Conservation (phyloP, 2,797 vertebrate genomes). For the Peromyscus attwateri region DNA sequence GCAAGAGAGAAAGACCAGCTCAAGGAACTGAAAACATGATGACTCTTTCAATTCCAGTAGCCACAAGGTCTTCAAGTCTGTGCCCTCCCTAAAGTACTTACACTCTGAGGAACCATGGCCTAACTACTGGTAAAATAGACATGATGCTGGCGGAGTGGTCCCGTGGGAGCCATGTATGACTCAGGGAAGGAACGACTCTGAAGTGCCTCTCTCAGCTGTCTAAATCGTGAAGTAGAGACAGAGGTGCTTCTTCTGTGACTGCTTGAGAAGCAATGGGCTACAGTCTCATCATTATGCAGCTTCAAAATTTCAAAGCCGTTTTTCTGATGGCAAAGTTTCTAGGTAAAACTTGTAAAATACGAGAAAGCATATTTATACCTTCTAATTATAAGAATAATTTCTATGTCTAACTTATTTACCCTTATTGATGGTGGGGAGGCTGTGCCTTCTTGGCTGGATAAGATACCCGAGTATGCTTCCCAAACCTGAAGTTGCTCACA, state of each 20-base stretch:
- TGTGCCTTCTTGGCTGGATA: background rate
- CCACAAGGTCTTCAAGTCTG: background rate
- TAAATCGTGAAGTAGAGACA: background rate
- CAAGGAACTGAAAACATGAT: constrained; percentile 38
- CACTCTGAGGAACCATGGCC: background rate
- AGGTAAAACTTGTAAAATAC: constrained; percentile 54
- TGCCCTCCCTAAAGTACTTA: constrained; percentile 1
- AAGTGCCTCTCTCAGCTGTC: background rate
- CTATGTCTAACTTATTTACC: background rate
- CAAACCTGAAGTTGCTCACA: background rate
- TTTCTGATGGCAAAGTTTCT: constrained; percentile 27
- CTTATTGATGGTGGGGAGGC: background rate
- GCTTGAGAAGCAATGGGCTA: background rate
- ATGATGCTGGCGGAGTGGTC: background rate
- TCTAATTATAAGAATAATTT: constrained; percentile 28
- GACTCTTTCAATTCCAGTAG: background rate
- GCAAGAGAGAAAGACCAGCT: background rate
- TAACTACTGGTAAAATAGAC: background rate
- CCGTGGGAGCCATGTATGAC: background rate
- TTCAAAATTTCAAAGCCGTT: background rate
- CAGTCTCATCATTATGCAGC: background rate
- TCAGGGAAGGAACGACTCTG: background rate
- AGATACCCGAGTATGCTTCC: background rate
- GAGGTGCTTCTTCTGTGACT: background rate
- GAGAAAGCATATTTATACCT: constrained; percentile 22